Percentiles rank a stretch among this genome's conserved stretches.
phyloP scores from a whole-genome alignment of 1,140 invertebrate species.

The Zaprionus capensis region DNA sequence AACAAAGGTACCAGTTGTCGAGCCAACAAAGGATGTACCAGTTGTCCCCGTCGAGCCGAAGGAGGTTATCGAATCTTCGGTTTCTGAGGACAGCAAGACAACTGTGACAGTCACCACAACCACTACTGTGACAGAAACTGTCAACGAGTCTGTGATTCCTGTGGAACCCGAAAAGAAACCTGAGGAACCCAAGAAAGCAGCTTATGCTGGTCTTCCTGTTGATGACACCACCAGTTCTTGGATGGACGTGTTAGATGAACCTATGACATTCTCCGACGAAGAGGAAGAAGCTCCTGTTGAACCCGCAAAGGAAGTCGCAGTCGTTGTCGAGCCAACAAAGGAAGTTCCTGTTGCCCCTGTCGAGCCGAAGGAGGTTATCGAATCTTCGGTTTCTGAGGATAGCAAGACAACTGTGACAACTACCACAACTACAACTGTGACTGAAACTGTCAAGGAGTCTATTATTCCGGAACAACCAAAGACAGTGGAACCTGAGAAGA shows the following conservation, averaged over 20 bases:
- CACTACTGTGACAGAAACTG: conserved; percentile 21
- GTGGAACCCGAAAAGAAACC: conserved; percentile 26
- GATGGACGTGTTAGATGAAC: conserved; percentile 38
- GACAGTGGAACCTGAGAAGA: too few species aligned
- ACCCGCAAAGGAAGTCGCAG: not conserved
- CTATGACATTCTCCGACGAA: conserved; percentile 34
- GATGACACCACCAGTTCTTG: conserved; percentile 84
- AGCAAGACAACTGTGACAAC: too few species aligned
- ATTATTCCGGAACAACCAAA: too few species aligned
- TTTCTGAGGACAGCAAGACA: not conserved
- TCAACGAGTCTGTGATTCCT: not conserved
- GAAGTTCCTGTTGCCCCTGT: too few species aligned
- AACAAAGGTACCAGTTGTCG: not conserved
- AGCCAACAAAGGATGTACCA: not conserved
- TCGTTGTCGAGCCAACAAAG: not conserved
- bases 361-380: too few species aligned
- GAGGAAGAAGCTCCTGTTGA: conserved; percentile 12
- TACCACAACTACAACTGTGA: too few species aligned
- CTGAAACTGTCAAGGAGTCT: too few species aligned
- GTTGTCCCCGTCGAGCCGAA: not conserved
- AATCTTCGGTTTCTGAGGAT: too few species aligned
- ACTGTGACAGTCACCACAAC: conserved; percentile 11
- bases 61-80: not conserved
- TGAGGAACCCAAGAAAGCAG: conserved; percentile 39
- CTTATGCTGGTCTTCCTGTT: conserved; percentile 84